phyloP scores from a whole-genome alignment of 2,888 invertebrate genomes.

The Eristalinus aeneus region DNA sequence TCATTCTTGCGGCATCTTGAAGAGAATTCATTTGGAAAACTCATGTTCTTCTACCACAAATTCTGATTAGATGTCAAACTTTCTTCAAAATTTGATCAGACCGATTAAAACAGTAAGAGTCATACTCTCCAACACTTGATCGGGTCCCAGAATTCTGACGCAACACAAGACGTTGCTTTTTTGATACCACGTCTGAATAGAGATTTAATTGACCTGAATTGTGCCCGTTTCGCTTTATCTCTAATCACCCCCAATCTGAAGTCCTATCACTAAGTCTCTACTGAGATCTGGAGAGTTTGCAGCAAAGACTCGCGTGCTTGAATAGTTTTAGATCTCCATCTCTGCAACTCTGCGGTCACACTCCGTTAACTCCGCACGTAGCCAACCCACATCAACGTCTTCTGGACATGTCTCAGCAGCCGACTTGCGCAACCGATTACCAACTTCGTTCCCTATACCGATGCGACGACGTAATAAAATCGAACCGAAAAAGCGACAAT shows the following conservation, averaged over 20 bases:
- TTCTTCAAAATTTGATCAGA: too few species aligned
- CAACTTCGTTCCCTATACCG: background rate
- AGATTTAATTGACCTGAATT: too few species aligned
- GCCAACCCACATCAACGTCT: background rate
- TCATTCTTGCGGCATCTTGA: too few species aligned
- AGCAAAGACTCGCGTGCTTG: background rate
- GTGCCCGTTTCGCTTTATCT: background rate
- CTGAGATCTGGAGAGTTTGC: too few species aligned
- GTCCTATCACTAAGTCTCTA: background rate
- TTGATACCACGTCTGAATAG: too few species aligned
- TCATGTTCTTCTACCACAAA: too few species aligned
- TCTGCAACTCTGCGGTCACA: background rate
- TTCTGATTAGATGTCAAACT: too few species aligned
- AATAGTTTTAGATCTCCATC: background rate
- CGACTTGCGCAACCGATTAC: background rate
- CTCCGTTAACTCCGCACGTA: background rate
- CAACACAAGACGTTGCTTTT: too few species aligned
- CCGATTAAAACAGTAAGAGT: too few species aligned
- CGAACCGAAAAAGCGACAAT: conserved; percentile 1
- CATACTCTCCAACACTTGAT: too few species aligned
- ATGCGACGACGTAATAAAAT: background rate
- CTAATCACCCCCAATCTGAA: background rate
- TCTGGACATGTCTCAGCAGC: background rate
- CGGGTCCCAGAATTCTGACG: too few species aligned
- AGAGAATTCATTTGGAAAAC: too few species aligned